Conservation (phyloP, 2,113 vertebrate species). For the Sceloporus tristichus region DNA sequence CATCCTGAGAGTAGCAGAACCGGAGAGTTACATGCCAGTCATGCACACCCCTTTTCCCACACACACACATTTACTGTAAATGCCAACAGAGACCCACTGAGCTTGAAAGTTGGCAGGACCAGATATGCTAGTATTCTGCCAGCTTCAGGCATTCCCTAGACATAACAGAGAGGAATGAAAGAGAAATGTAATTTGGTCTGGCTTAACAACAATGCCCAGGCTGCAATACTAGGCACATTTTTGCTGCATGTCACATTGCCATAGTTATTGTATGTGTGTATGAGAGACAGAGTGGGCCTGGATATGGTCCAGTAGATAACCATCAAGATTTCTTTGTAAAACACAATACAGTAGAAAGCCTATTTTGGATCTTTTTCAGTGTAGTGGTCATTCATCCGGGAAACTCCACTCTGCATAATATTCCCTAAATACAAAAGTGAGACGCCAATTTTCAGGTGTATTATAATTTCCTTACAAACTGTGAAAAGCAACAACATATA, state of each 20-base stretch:
- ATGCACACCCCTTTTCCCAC: neutral
- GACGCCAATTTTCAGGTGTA: no score
- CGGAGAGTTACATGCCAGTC: neutral
- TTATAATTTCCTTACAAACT: no score
- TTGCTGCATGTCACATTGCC: neutral
- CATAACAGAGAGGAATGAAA: neutral
- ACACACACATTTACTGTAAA: neutral
- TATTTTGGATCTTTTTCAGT: no score
- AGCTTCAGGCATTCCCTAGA: neutral
- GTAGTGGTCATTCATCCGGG: no score
- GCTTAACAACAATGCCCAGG: neutral
- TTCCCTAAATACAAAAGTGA: no score
- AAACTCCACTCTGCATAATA: no score
- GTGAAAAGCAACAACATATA: no score
- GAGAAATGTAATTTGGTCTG: neutral
- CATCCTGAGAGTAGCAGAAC: neutral
- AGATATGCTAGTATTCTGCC: neutral
- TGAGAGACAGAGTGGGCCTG: no score
- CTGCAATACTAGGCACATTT: neutral
- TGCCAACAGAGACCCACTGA: neutral
- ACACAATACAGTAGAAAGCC: no score
- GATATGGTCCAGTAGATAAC: no score
- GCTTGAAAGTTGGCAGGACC: neutral
- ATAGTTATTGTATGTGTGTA: no score
- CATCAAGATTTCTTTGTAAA: no score